These are phyloP conservation scores for Hofmannophila pseudospretella DNA, from an alignment of 2,888 invertebrate species.

Conservation along the genomic window DNA sequence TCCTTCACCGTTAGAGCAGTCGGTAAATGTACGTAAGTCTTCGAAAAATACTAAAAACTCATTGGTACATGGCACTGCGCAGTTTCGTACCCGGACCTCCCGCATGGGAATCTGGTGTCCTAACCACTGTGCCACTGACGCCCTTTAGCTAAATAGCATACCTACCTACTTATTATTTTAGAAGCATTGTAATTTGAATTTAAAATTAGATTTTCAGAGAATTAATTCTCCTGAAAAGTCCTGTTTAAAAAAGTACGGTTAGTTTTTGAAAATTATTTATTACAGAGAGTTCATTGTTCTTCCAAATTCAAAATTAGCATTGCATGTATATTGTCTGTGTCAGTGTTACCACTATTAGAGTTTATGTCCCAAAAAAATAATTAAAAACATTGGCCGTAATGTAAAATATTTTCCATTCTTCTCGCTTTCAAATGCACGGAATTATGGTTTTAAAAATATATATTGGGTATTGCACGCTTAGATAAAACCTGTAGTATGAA, in stretches of 20 bases:
- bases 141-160: no score
- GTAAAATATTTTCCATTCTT: slow-evolving; percentile 6
- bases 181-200: neutral
- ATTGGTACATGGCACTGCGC: no score
- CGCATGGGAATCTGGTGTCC: no score
- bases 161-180: no score
- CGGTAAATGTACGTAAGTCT: no score
- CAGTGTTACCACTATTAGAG: slow-evolving; percentile 26
- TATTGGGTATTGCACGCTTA: slow-evolving; percentile 63
- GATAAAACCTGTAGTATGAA: slow-evolving; percentile 33
- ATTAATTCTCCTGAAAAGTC: neutral
- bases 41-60: no score
- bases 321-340: slow-evolving; percentile 44
- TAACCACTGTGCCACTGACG: no score
- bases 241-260: no score
- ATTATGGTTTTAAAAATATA: slow-evolving; percentile 22
- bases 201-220: neutral
- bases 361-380: slow-evolving; percentile 8
- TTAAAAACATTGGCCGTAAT: no score
- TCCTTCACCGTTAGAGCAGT: no score
- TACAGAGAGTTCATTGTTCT: slow-evolving; percentile 31
- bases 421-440: slow-evolving; percentile 30
- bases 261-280: neutral
- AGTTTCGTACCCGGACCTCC: no score
- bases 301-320: slow-evolving; percentile 23